phyloP scores from a whole-genome alignment of 2,888 invertebrate species.

The Chrysolina oricalcia region DNA sequence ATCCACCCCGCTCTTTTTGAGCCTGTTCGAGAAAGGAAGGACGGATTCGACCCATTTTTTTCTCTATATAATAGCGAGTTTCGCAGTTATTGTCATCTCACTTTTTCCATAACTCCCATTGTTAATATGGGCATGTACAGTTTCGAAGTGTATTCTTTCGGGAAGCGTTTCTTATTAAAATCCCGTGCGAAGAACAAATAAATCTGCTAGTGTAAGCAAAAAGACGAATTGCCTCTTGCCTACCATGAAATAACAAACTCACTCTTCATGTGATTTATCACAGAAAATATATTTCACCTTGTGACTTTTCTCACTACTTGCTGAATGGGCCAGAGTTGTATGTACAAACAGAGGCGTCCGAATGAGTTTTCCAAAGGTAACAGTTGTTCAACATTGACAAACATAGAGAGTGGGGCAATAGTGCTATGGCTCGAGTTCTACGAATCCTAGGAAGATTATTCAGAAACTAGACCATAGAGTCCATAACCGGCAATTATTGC shows the following conservation, averaged over 20 bases:
- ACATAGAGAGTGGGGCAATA: too few relatives aligned
- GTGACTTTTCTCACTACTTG: conserved; percentile 20
- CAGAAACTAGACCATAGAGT: too few relatives aligned
- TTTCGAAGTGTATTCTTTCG: background rate
- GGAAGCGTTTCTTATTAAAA: conserved; percentile 14
- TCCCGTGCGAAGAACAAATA: conserved; percentile 16
- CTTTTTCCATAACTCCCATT: background rate
- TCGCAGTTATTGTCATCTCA: too few relatives aligned
- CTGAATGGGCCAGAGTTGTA: conserved; percentile 5
- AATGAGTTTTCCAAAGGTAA: background rate
- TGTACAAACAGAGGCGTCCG: background rate
- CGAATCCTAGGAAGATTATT: too few relatives aligned
- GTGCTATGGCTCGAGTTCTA: too few relatives aligned
- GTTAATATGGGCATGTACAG: conserved; percentile 4
- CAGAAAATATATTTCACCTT: conserved; percentile 19
- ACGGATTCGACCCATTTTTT: too few relatives aligned
- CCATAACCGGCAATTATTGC: too few relatives aligned
- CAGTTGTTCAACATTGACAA: too few relatives aligned
- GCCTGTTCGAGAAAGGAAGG: too few relatives aligned
- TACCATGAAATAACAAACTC: conserved; percentile 25
- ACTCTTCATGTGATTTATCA: conserved; percentile 24
- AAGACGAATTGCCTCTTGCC: conserved; percentile 13
- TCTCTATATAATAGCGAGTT: too few relatives aligned
- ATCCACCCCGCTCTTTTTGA: too few relatives aligned
- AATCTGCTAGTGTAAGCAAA: conserved; percentile 16